Conservation (phyloP, 2,888 invertebrate genomes). For the Leptinotarsa peninsularis region DNA sequence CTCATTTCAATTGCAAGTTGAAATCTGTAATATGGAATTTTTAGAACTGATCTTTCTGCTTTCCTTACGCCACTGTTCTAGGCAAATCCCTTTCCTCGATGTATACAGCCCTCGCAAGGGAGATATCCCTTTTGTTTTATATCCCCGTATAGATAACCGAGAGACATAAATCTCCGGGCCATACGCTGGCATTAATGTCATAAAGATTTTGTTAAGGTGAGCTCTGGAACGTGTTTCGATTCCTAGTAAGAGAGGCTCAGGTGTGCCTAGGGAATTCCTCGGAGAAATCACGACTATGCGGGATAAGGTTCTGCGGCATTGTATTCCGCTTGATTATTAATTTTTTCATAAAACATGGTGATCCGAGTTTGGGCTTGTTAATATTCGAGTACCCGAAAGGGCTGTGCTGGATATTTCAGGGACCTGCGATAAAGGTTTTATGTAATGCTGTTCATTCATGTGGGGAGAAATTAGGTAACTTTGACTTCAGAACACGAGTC, state of each 20-base stretch:
- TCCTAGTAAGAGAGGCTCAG: background rate
- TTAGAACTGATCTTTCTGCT: background rate
- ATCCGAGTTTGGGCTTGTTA: background rate
- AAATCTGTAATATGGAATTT: no score
- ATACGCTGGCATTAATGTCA: constrained; percentile 7
- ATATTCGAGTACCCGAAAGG: background rate
- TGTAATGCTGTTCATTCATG: no score
- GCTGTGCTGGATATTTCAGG: background rate
- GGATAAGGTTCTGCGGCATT: background rate
- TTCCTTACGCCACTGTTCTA: background rate
- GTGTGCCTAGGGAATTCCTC: constrained; percentile 4
- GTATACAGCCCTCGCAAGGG: background rate
- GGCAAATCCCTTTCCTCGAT: background rate
- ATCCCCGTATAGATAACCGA: background rate
- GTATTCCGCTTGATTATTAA: background rate
- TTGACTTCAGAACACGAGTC: no score
- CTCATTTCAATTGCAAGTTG: no score
- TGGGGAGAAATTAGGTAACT: no score
- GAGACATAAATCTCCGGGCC: background rate
- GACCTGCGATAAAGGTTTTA: no score
- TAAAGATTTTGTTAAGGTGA: constrained; percentile 12
- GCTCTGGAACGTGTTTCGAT: background rate
- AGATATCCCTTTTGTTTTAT: constrained; percentile 6
- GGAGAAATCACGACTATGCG: constrained; percentile 11
- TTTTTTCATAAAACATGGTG: background rate